Base-by-base conservation (phyloP, 92 coral and sea anemone species). In the Paramuricea clavata region DNA sequence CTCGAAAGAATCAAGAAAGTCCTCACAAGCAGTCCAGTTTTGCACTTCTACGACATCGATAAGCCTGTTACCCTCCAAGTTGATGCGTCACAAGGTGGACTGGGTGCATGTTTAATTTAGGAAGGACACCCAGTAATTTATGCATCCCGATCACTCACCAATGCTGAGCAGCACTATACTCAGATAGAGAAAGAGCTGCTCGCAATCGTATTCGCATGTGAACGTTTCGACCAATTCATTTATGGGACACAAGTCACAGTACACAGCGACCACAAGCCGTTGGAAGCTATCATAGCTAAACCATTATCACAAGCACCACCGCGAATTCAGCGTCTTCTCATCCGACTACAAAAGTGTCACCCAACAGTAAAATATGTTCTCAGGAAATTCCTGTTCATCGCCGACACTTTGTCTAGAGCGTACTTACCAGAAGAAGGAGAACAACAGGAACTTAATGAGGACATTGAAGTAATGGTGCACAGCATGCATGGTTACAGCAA, bases 191-290 rank as follows among this genome's bases (percentile, higher is more conserved):
- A 83, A 57, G 88, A 88, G 26, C 74, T 89, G 13, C 59, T 89
- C 16, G 92, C 92, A 0, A 77, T 83, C 15, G 89, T 76, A 31
- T 89, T 89, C 64, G 82, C 73, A 10, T 50, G 80, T 49, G 86
- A 89, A 61, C 64, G 92, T 5, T 89, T 89, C 69, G 33, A 81
- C n/a, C 74, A 65, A 49, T 87, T 80, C 78, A 90, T 69, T 4
- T 87, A 78, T 90, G 91, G 86, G 54, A 74, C 56, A 3, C 50
- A 64, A 39, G 76, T 87, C 17, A 62, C 31, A 16, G 87, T 88
- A 2, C 82, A 76, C 62, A 85, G 90, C 49, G 92, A 92, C 69
- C 94, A 92, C 81, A 67, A 85, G 52, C 92, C 93, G 8, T 75
- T 90, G 17, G 86, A 89, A 83, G 74, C 76, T 1, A 83, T 83